Conservation (phyloP, 2,797 vertebrate species). For the Taeniopygia guttata region DNA sequence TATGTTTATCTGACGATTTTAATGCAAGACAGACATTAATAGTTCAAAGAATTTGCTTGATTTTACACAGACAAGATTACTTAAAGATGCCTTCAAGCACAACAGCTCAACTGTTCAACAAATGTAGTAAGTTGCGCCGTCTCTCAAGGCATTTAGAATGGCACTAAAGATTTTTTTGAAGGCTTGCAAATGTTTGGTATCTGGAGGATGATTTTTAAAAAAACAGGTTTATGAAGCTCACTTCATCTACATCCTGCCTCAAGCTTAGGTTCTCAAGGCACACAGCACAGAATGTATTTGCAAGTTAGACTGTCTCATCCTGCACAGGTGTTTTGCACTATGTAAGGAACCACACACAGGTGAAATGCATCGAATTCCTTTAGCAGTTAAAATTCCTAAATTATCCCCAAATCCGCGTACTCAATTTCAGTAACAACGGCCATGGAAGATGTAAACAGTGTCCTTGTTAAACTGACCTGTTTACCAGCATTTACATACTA, state of each 20-base stretch:
- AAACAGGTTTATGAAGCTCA: not conserved
- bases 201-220: too few relatives aligned
- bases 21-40: not conserved
- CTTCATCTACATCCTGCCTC: not conserved
- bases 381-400: not conserved
- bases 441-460: rapidly evolving
- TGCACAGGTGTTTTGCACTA: not conserved
- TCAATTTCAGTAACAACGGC: not conserved
- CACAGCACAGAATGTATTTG: not conserved
- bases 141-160: not conserved
- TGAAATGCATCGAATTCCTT: not conserved
- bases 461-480: not conserved
- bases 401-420: not conserved
- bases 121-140: not conserved
- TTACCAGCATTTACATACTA: not conserved
- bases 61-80: not conserved
- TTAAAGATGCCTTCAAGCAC: not conserved
- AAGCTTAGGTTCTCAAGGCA: not conserved
- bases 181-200: not conserved
- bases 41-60: not conserved
- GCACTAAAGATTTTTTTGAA: not conserved
- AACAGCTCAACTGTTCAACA: not conserved
- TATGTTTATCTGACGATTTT: not conserved
- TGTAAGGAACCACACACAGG: not conserved
- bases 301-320: not conserved